Evolutionary conservation across 2,888 invertebrate genomes (phyloP).

Genomic region (Halictus ligatus): DNA sequence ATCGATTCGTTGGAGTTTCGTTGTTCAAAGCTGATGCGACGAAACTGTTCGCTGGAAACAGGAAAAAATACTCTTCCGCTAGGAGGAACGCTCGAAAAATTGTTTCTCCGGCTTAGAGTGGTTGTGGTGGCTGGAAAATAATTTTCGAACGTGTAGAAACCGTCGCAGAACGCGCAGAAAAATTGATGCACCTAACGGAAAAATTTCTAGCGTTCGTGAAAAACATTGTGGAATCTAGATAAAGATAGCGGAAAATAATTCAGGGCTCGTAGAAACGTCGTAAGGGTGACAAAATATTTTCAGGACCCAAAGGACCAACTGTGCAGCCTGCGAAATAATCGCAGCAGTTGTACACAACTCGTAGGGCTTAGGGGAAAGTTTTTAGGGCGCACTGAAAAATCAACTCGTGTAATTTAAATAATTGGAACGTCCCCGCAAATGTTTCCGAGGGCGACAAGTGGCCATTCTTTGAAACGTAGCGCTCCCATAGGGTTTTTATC

Average conservation of each 20-base stretch:
- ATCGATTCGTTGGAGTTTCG: slow-evolving; percentile 7
- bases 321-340: too few relatives aligned
- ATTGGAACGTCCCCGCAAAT: neutral
- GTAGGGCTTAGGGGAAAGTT: neutral
- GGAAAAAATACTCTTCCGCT: neutral
- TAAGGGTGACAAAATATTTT: too few relatives aligned
- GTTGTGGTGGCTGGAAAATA: neutral
- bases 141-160: neutral
- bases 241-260: neutral
- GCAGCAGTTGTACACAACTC: too few relatives aligned
- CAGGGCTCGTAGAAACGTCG: neutral
- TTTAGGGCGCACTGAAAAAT: neutral
- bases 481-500: neutral
- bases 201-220: neutral
- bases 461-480: neutral
- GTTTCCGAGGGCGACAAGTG: neutral
- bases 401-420: neutral
- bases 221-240: neutral
- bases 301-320: too few relatives aligned
- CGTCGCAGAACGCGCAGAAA: neutral
- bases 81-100: neutral
- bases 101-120: neutral
- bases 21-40: neutral
- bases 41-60: neutral
- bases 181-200: neutral